Evolutionary conservation across 2,888 invertebrate genomes (phyloP).

Genomic region (Temnothorax unifasciatus): DNA sequence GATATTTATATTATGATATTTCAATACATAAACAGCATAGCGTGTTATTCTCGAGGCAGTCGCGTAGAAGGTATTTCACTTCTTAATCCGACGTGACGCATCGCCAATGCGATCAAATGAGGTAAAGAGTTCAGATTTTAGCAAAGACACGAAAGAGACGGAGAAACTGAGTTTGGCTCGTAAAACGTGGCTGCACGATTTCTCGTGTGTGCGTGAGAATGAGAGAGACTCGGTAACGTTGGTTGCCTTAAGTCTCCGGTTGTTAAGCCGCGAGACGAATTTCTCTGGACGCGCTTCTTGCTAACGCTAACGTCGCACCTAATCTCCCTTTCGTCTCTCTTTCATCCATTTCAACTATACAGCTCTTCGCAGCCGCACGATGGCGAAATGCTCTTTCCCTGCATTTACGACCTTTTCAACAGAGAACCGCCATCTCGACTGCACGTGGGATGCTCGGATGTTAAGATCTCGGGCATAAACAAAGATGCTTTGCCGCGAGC

Average conservation of each 20-base stretch:
- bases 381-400: slow-evolving; percentile 71
- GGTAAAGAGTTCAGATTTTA: slow-evolving; percentile 66
- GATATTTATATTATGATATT: slow-evolving; percentile 73
- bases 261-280: slow-evolving; percentile 80
- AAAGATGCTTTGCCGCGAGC: neutral
- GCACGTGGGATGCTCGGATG: slow-evolving; percentile 12
- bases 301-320: slow-evolving; percentile 75
- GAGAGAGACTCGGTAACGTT: slow-evolving; percentile 53
- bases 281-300: slow-evolving; percentile 75
- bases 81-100: slow-evolving; percentile 74
- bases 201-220: neutral
- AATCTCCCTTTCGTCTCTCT: slow-evolving; percentile 74
- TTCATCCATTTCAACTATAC: slow-evolving; percentile 69
- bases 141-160: slow-evolving; percentile 51
- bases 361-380: slow-evolving; percentile 52
- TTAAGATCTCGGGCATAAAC: slow-evolving; percentile 15
- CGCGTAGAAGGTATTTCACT: slow-evolving; percentile 63
- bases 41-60: slow-evolving; percentile 65
- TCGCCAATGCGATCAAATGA: slow-evolving; percentile 71
- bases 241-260: slow-evolving; percentile 69
- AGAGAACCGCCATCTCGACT: slow-evolving; percentile 39
- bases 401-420: slow-evolving; percentile 66
- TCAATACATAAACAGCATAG: slow-evolving; percentile 62
- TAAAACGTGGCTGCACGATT: neutral
- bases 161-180: slow-evolving; percentile 29